Evolutionary conservation across 2,888 invertebrate genomes (phyloP).

Genomic region (Steromphala cineraria): DNA sequence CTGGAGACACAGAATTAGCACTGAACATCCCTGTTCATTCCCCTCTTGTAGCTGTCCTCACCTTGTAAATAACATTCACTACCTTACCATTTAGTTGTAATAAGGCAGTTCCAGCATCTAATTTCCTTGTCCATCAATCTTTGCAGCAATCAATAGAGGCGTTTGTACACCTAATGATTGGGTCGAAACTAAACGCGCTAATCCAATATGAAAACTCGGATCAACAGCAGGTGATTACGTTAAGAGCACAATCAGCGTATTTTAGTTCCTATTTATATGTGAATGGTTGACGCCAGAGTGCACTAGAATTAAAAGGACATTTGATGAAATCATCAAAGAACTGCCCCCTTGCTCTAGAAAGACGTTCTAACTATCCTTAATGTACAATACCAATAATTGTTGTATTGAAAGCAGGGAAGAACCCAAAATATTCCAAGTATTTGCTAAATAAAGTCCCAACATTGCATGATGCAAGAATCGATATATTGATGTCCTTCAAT

Average conservation of each 20-base stretch:
- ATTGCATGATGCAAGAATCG: no score
- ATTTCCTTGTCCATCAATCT: neutral
- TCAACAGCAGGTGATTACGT: neutral
- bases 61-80: neutral
- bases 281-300: neutral
- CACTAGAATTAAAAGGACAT: neutral
- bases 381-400: no score
- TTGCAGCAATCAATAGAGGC: neutral
- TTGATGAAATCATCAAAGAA: no score
- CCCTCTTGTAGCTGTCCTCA: neutral
- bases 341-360: no score
- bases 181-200: constrained; percentile 2
- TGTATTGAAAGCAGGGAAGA: no score
- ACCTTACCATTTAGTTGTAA: neutral
- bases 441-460: no score
- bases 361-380: no score
- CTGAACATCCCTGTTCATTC: neutral
- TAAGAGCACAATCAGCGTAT: neutral
- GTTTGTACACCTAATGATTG: neutral
- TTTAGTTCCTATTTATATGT: neutral
- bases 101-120: neutral
- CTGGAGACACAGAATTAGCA: no score
- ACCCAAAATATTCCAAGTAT: no score
- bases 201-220: neutral
- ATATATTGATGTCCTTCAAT: no score